Evolutionary conservation across 2,797 vertebrate genomes (phyloP), one percentile per base, ranked within the genome.

Genomic region (Gymnopithys bicolor): DNA sequence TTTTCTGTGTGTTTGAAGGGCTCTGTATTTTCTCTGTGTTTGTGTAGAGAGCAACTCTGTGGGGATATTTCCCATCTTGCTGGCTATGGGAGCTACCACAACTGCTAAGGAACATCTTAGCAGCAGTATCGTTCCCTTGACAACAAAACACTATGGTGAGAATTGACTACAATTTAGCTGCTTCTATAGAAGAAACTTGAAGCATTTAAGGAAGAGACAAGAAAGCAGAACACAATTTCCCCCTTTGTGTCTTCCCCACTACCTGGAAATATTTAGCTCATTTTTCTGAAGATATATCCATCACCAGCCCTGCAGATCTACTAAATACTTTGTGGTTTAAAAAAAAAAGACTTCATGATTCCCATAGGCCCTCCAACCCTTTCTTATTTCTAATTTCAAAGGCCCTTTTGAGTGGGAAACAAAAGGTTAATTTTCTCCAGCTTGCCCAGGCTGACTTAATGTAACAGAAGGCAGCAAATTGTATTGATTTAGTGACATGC

Each of bases 381-480:
- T 96, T 86, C 97, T 98, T 94, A 87, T 97, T 98, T 97, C 97
- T 97, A 93, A 98, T 98, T 97, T 98, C 95, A 92, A 97, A 98
- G 94, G 87, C 96, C 96, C 95, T 97, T 94, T 96, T 97, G 97
- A 97, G 97, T 97, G 97, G 98, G 96, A 98, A 98, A 98, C 97
- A 98, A 98, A 98, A 98, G 98, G 98, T 98, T 98, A 98, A 98
- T 98, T 98, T 98, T 98, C 98, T 98, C 97, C 95, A 98, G 97
- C 97, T 98, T 97, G 98, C 98, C 97, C 97, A 98, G 97, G 97
- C 98, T 91, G 97, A 98, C 98, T 98, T 98, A 98, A 98, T 98
- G 98, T 98, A 98, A 98, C 98, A 98, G 98, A 98, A 98, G 98
- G 98, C 98, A 98, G 98, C 97, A 98, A 98, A 98, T 98, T 98